phyloP scores from a whole-genome alignment of 2,888 invertebrate genomes.

The Phlogophora meticulosa region DNA sequence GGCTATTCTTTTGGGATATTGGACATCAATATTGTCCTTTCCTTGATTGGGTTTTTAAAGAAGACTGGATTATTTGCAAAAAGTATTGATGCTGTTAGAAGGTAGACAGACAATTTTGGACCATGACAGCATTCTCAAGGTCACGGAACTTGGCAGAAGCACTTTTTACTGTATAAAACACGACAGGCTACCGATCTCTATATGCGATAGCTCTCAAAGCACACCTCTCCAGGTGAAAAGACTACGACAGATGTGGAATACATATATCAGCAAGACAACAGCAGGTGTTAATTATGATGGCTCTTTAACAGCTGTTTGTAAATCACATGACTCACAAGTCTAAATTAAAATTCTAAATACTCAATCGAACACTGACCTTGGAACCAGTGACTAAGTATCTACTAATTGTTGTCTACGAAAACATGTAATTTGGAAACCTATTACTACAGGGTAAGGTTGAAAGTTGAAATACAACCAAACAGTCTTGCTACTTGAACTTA shows the following conservation, averaged over 20 bases:
- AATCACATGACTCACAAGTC: slow-evolving; percentile 42
- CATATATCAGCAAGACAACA: neutral
- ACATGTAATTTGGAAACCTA: slow-evolving; percentile 30
- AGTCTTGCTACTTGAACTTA: slow-evolving; percentile 41
- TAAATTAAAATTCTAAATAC: slow-evolving; percentile 54
- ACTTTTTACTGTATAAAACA: too few species aligned
- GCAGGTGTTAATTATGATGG: slow-evolving; percentile 7
- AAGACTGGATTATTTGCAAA: neutral
- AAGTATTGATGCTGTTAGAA: neutral
- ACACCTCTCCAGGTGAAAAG: neutral
- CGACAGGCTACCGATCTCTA: neutral
- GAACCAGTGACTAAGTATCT: slow-evolving; percentile 47
- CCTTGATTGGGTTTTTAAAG: slow-evolving; percentile 3
- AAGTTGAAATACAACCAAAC: slow-evolving; percentile 19
- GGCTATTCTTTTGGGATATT: neutral
- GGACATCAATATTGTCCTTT: neutral
- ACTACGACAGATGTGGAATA: neutral
- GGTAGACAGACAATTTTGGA: too few species aligned
- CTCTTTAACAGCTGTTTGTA: slow-evolving; percentile 28
- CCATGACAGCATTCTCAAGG: too few species aligned
- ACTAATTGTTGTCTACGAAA: slow-evolving; percentile 15
- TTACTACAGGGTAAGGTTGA: slow-evolving; percentile 29
- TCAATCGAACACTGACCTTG: slow-evolving; percentile 47
- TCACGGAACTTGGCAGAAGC: too few species aligned
- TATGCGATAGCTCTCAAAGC: neutral